Conservation (phyloP, 1,140 invertebrate genomes). For the Lordiphosa stackelbergi region DNA sequence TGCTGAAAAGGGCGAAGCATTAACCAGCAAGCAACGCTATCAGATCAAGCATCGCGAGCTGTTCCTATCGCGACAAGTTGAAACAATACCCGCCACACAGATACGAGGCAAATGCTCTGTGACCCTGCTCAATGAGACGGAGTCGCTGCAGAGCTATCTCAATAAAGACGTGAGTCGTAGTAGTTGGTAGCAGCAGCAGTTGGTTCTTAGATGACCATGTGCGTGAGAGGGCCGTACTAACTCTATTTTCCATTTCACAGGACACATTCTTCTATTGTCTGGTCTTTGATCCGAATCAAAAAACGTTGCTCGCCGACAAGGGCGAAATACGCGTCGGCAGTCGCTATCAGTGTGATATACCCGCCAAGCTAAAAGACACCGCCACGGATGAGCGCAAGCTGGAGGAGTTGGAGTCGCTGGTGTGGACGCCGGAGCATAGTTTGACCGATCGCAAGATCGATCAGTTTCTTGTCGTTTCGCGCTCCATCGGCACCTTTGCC, state of each 20-base stretch:
- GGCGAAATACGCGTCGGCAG: conserved; percentile 94
- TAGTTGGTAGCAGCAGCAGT: conserved; percentile 28
- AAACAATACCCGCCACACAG: conserved; percentile 98
- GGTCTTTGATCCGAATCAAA: conserved; percentile 99
- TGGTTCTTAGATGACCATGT: neutral
- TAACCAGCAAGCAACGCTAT: conserved; percentile 89
- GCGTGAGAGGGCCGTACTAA: neutral
- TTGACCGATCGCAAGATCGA: conserved; percentile 97
- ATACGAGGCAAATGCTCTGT: conserved; percentile 99
- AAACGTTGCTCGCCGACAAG: conserved; percentile 98
- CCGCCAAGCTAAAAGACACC: conserved; percentile 84
- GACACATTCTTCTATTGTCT: conserved; percentile 99
- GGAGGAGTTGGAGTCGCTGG: conserved; percentile 91
- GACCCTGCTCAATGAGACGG: conserved; percentile 98
- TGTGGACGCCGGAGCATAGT: conserved; percentile 94
- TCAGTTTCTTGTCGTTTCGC: conserved; percentile 98
- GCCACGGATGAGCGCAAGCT: conserved; percentile 87
- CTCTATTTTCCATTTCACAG: conserved; percentile 73
- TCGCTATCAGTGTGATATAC: conserved; percentile 96
- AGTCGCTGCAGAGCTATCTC: conserved; percentile 95
- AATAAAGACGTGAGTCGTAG: conserved; percentile 91
- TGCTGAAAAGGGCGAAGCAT: conserved; percentile 71
- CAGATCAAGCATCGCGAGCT: conserved; percentile 98
- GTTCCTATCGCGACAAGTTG: conserved; percentile 98
- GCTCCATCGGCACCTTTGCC: conserved; percentile 99